A percentile compares a stretch with the other conserved stretches of the same genome.
Conservation (phyloP, 2,113 vertebrate genomes). For the Macroglossus sobrinus region DNA sequence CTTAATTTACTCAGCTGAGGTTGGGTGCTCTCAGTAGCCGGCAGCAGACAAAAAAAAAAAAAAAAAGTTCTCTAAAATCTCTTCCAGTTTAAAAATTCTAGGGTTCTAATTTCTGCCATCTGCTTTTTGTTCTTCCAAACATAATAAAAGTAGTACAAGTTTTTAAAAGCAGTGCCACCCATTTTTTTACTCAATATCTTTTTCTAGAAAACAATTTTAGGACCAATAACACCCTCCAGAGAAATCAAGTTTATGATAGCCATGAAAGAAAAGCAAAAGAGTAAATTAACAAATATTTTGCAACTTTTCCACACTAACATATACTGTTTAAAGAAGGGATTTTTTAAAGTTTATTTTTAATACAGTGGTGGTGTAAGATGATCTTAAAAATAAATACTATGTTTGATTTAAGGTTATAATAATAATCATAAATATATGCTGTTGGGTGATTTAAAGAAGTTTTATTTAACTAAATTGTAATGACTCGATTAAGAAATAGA, state of each 20-base stretch:
- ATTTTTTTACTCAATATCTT: background rate
- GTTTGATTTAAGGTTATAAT: background rate
- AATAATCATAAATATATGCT: background rate
- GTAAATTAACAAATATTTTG: background rate
- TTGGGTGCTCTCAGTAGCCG: background rate
- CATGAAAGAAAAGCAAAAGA: conserved; percentile 5
- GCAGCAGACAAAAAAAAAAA: background rate
- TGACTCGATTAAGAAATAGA: background rate
- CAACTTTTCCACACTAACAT: background rate
- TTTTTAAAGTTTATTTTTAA: background rate
- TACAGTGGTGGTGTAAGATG: background rate
- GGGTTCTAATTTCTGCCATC: background rate
- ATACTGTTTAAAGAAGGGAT: background rate
- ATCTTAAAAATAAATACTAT: background rate
- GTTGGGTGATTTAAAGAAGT: background rate
- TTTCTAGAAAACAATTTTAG: background rate
- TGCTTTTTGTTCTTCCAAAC: background rate
- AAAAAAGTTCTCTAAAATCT: background rate
- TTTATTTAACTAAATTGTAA: conserved; percentile 2
- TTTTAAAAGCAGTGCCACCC: background rate
- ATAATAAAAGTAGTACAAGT: background rate
- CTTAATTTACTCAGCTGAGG: background rate
- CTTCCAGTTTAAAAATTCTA: background rate
- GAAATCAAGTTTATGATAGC: background rate
- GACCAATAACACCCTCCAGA: background rate